Conservation (phyloP, 2,113 vertebrate genomes). For the Oncorhynchus clarkii region DNA sequence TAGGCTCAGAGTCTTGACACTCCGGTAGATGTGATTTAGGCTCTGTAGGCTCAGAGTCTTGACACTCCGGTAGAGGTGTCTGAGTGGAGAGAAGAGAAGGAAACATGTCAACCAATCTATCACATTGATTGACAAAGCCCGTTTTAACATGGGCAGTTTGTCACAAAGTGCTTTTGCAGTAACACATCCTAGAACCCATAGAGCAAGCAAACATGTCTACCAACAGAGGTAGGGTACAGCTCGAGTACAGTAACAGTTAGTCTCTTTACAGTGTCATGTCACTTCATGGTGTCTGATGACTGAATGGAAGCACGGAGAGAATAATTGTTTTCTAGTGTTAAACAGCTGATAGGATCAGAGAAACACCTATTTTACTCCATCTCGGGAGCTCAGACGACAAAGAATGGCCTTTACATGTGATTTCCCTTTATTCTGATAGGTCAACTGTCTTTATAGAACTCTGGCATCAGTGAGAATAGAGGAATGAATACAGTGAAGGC, state of each 20-base stretch:
- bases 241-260: no score
- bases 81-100: slow-evolving; percentile 33
- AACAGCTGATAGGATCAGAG: slow-evolving; percentile 53
- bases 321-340: slow-evolving; percentile 35
- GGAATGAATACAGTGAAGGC: no score
- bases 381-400: slow-evolving; percentile 5
- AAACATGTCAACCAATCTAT: slow-evolving; percentile 11
- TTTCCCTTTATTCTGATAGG: slow-evolving; percentile 41
- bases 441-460: slow-evolving; percentile 12
- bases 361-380: slow-evolving; percentile 22
- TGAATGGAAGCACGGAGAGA: slow-evolving; percentile 12
- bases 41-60: background rate
- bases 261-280: background rate
- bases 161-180: background rate
- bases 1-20: no score
- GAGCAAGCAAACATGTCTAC: no score
- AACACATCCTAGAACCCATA: background rate
- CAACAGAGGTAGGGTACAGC: no score
- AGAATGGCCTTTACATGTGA: background rate
- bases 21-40: background rate
- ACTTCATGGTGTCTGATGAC: slow-evolving; percentile 1
- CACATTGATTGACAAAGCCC: no score
- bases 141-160: no score
- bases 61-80: slow-evolving; percentile 44
- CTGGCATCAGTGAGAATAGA: background rate